phyloP scores from a whole-genome alignment of 2,888 invertebrate genomes.

The Epirrita christyi region DNA sequence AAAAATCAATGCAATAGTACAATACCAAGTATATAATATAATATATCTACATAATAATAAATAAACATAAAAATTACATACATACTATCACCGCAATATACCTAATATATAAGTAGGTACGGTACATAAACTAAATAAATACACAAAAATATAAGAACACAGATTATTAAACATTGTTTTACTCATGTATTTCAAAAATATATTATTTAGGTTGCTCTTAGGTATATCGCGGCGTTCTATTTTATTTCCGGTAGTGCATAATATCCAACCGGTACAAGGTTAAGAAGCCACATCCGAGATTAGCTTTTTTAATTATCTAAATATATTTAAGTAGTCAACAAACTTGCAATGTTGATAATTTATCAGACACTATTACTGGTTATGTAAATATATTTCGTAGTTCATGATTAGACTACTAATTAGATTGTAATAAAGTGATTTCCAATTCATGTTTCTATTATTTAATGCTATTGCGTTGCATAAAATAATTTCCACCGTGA shows the following conservation, averaged over 20 bases:
- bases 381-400: not conserved
- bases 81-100: not conserved
- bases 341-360: not conserved
- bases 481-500: too few relatives aligned
- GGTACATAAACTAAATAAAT: too few relatives aligned
- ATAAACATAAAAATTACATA: not conserved
- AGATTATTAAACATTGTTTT: too few relatives aligned
- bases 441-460: not conserved
- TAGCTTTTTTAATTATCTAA: too few relatives aligned
- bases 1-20: too few relatives aligned
- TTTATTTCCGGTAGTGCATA: not conserved
- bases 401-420: not conserved
- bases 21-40: too few relatives aligned
- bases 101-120: too few relatives aligned
- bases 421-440: not conserved
- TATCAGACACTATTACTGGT: not conserved
- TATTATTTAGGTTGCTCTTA: too few relatives aligned
- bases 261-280: not conserved
- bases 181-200: too few relatives aligned
- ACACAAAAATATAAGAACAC: too few relatives aligned
- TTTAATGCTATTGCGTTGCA: too few relatives aligned
- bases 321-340: not conserved
- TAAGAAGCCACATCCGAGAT: too few relatives aligned
- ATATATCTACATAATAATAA: not conserved
- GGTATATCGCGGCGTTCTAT: not conserved